phyloP scores from a whole-genome alignment of 1,140 invertebrate genomes.

The Parapsyche elsis region DNA sequence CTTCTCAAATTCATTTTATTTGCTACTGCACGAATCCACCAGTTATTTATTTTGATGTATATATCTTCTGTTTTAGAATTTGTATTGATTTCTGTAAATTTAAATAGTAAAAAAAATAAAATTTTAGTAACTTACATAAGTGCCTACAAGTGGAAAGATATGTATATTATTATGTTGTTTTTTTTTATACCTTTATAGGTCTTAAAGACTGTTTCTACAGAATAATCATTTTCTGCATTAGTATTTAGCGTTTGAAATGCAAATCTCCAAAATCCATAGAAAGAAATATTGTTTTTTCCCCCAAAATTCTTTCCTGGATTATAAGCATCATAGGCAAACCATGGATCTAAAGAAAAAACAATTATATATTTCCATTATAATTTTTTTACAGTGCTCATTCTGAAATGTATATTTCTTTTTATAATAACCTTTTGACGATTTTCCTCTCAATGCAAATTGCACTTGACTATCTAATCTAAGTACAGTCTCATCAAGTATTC shows the following conservation, averaged over 20 bases:
- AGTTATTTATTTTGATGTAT: conserved; percentile 13
- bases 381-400: too few relatives aligned
- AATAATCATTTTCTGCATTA: neutral
- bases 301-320: conserved; percentile 43
- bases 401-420: too few relatives aligned
- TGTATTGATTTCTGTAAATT: neutral
- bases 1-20: conserved; percentile 22
- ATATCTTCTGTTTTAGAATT: conserved; percentile 1
- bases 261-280: conserved; percentile 44
- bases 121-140: neutral
- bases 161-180: neutral
- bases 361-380: too few relatives aligned
- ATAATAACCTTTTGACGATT: conserved; percentile 18
- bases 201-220: neutral
- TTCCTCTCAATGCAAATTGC: conserved; percentile 7
- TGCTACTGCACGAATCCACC: conserved; percentile 14
- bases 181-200: neutral
- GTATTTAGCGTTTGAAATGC: neutral
- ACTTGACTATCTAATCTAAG: conserved; percentile 46
- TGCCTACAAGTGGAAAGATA: neutral
- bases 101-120: neutral
- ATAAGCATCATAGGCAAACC: conserved; percentile 49
- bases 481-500: neutral
- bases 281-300: conserved; percentile 37
- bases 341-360: conserved; percentile 46